Evolutionary conservation across 37 sponge, comb jelly and placozoan species (phyloP), one percentile per base, ranked within the genome.

Genomic region (Tethya wilhelma): DNA sequence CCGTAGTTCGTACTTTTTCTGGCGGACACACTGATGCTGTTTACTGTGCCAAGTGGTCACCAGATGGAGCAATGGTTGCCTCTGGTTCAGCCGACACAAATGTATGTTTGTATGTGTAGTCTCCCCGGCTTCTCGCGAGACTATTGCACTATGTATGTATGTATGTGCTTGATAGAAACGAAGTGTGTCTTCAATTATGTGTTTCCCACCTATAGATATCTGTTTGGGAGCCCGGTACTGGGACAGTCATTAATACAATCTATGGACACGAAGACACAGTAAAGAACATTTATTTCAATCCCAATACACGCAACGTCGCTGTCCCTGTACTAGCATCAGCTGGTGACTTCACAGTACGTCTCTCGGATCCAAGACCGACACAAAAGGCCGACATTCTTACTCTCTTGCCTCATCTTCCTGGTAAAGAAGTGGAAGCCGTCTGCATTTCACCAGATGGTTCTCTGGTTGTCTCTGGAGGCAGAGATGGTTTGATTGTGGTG

Each of bases 391-490:
- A 78, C 36, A 62, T 90, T 14, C 67, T 90, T 19, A 46, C 63
- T 28, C 38, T 62, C 41, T 82, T 80, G 2, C 88, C 84, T 4
- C 90, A 89, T 44, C 41, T 30, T 26, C 44, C 65, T 62, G 92
- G 92, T 17, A 94, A 86, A 80, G 95, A 94, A 64, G 85, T 94
- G 4, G 95, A 94, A 55, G 58, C 81, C 1, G 91, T 94, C 6
- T 62, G 72, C 7, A 84, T 94, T 31, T 90, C 95, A 62, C 95
- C 91, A 1, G 95, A 94, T 75, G 88, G 91, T 14, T 82, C 90
- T 22, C 60, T 90, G 29, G 59, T 94, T 32, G 91, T 87, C 7
- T 83, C 95, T 31, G 95, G 95, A 17, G 95, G 88, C 22, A 60
- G 95, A 49, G 95, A 94, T 73, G 87, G 87, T 33, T 38, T 75